phyloP scores from a whole-genome alignment of 2,888 invertebrate species.

The Apamea crenata region DNA sequence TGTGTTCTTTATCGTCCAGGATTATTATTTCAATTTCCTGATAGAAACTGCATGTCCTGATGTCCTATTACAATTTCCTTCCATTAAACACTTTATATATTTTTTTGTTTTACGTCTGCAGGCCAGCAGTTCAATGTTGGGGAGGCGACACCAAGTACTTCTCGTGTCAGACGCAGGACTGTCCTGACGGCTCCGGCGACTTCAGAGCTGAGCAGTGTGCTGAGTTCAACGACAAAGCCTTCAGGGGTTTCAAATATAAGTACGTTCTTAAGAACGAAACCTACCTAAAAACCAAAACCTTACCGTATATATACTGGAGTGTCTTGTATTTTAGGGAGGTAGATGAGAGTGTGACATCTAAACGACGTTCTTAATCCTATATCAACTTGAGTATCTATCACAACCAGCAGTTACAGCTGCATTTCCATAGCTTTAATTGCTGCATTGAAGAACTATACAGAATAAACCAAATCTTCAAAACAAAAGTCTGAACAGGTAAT shows the following conservation, averaged over 20 bases:
- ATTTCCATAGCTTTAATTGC: background rate
- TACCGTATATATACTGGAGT: background rate
- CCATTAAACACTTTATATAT: background rate
- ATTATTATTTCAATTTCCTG: background rate
- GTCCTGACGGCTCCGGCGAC: conserved; percentile 94
- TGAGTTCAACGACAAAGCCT: conserved; percentile 94
- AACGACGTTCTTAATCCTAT: background rate
- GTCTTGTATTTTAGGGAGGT: background rate
- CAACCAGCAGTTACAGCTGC: background rate
- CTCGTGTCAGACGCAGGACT: conserved; percentile 98
- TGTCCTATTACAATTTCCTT: background rate
- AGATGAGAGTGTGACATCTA: background rate
- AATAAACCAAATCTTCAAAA: background rate
- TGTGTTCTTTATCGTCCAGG: background rate
- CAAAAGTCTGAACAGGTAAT: background rate
- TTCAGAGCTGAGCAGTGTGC: conserved; percentile 97
- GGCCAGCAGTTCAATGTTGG: conserved; percentile 92
- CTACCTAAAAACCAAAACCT: too few relatives aligned
- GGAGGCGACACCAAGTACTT: conserved; percentile 96
- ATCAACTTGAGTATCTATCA: background rate
- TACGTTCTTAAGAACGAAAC: conserved; percentile 75
- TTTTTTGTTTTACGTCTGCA: conserved; percentile 73
- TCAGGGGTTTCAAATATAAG: conserved; percentile 95
- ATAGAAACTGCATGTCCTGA: background rate
- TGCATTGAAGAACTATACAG: background rate